These are phyloP conservation scores for Apis cerana DNA, from an alignment of 1,140 invertebrate genomes.

Conservation along the genomic window DNA sequence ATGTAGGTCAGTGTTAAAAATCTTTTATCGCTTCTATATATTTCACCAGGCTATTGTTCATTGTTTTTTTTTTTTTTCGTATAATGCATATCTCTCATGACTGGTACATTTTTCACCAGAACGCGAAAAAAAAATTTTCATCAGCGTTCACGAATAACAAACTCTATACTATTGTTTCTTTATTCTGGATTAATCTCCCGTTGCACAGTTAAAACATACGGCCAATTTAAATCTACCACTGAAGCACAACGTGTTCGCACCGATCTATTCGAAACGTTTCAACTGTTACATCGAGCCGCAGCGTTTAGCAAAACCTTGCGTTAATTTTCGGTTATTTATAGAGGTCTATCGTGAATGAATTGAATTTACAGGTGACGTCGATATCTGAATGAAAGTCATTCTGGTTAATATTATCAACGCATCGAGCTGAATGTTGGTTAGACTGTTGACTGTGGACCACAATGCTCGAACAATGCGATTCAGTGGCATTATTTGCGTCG, in stretches of 20 bases:
- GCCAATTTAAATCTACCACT: conserved; percentile 28
- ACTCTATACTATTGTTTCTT: background rate
- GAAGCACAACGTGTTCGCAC: background rate
- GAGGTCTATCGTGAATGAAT: background rate
- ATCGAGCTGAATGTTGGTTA: background rate
- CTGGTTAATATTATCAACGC: conserved; percentile 6
- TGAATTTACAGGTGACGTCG: too few relatives aligned
- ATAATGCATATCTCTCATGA: background rate
- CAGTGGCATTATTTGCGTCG: background rate
- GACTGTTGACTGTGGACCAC: background rate
- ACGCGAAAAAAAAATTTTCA: background rate
- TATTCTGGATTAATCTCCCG: conserved; percentile 7
- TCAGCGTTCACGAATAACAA: background rate
- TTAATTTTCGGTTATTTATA: conserved; percentile 34
- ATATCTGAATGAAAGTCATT: conserved; percentile 4
- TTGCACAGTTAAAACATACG: background rate
- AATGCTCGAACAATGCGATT: conserved; percentile 36
- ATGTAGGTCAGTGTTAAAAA: conserved; percentile 2
- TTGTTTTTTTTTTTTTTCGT: background rate
- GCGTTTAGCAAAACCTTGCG: conserved; percentile 22
- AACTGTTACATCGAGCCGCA: background rate
- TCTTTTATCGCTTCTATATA: background rate
- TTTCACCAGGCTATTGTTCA: background rate
- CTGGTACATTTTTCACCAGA: background rate
- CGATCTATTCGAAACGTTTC: background rate